These are phyloP conservation scores for Oikopleura albicans DNA, from an alignment of 23 tunicate genomes.

Conservation along the genomic window DNA sequence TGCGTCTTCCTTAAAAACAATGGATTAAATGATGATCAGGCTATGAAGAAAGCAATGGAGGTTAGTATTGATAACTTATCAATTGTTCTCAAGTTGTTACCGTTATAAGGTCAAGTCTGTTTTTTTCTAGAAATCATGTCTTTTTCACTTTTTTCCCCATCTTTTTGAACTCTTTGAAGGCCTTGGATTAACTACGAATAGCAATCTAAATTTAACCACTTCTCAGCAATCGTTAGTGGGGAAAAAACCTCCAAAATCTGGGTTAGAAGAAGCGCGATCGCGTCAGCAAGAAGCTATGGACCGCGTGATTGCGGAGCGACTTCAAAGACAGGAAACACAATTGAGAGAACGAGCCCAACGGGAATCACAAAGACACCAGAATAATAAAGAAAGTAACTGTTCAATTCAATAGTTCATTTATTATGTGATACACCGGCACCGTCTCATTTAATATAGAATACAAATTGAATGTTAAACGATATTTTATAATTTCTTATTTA, in stretches of 20 bases:
- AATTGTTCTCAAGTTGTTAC: no score
- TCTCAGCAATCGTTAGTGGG: background rate
- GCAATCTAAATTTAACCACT: no score
- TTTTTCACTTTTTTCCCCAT: no score
- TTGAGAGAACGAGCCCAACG: background rate
- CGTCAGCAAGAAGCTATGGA: constrained; percentile 13
- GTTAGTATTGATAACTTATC: background rate
- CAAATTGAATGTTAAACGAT: no score
- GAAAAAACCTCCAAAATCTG: background rate
- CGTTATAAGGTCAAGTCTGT: no score
- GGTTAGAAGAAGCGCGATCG: background rate
- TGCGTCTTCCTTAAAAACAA: background rate
- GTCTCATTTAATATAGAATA: no score
- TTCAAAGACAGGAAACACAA: background rate
- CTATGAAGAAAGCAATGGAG: constrained; percentile 5
- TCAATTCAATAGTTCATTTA: background rate
- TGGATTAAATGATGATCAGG: background rate
- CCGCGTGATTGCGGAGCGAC: background rate
- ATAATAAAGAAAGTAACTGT: background rate
- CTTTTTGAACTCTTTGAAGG: no score
- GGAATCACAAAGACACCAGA: background rate
- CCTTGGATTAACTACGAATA: no score
- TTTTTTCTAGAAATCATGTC: no score
- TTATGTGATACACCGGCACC: no score
- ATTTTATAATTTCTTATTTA: no score